Conservation (phyloP, 2,113 vertebrate species). For the Sylvietta virens region DNA sequence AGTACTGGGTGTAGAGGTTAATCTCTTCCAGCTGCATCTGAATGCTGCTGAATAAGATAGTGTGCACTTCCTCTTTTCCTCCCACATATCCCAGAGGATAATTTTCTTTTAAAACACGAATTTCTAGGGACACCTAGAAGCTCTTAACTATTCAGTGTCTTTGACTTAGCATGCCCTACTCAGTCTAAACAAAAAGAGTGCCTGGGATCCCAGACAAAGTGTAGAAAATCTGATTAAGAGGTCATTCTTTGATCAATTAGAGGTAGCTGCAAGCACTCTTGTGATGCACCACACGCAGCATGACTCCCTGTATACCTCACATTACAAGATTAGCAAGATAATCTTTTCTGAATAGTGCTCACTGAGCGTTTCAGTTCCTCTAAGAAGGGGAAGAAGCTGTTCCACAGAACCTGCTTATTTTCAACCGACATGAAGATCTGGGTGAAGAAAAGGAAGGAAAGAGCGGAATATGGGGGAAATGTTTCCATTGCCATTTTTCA, state of each 20-base stretch:
- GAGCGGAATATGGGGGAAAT: not conserved
- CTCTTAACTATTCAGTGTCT: slow-evolving; percentile 6
- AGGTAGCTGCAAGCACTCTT: slow-evolving; percentile 20
- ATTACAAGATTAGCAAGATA: slow-evolving; percentile 36
- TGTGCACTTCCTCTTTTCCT: slow-evolving; percentile 9
- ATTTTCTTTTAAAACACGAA: not conserved
- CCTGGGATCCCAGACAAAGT: not conserved
- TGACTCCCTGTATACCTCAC: not conserved
- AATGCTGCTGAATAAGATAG: slow-evolving; percentile 40
- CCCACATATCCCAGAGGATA: slow-evolving; percentile 13
- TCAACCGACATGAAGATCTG: not conserved
- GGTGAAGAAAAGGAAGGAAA: not conserved
- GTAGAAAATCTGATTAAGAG: slow-evolving; percentile 21
- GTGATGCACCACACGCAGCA: not conserved
- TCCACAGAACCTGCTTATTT: not conserved
- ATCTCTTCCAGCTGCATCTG: slow-evolving; percentile 48
- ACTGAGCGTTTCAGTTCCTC: not conserved
- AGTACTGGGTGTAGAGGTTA: slow-evolving; percentile 21
- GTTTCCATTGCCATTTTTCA: not conserved
- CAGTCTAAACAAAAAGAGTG: not conserved
- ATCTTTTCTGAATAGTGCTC: slow-evolving; percentile 14
- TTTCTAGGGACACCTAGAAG: slow-evolving; percentile 17
- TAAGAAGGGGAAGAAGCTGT: not conserved
- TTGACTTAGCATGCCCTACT: not conserved
- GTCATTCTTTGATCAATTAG: slow-evolving; percentile 43